Conservation (phyloP, 2,797 vertebrate species). For the Megalops cyprinoides region DNA sequence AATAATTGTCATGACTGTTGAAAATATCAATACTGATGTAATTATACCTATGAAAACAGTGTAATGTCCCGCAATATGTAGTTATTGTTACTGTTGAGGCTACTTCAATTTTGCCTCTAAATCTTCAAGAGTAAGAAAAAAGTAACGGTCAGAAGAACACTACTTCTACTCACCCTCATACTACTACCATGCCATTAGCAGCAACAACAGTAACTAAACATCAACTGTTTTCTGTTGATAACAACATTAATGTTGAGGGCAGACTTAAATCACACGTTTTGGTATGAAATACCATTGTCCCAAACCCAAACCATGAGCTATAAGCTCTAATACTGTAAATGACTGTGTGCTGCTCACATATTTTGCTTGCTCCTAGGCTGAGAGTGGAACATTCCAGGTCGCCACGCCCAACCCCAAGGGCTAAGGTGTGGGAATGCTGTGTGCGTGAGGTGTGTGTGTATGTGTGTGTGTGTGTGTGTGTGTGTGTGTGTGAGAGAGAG, state of each 20-base stretch:
- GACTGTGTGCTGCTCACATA: too few species aligned
- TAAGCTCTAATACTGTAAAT: too few species aligned
- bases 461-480: conserved; percentile 10
- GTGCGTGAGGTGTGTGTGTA: neutral
- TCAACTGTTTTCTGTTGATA: too few species aligned
- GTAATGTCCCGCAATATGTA: too few species aligned
- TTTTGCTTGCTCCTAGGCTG: neutral
- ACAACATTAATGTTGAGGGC: too few species aligned
- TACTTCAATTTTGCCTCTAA: neutral
- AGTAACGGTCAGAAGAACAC: neutral
- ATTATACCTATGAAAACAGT: too few species aligned
- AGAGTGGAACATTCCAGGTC: neutral
- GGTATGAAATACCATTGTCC: too few species aligned
- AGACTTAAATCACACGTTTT: too few species aligned
- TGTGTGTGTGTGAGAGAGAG: neutral
- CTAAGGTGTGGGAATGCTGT: neutral
- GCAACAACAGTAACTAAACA: too few species aligned
- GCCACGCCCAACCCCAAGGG: neutral
- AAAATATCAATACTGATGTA: too few species aligned
- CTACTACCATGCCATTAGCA: too few species aligned
- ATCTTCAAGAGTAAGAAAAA: neutral
- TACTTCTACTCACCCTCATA: neutral
- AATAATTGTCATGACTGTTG: too few species aligned
- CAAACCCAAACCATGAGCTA: neutral
- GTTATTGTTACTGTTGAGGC: neutral